Evolutionary conservation across 2,113 vertebrate species (phyloP).

Genomic region (Osmerus eperlanus): DNA sequence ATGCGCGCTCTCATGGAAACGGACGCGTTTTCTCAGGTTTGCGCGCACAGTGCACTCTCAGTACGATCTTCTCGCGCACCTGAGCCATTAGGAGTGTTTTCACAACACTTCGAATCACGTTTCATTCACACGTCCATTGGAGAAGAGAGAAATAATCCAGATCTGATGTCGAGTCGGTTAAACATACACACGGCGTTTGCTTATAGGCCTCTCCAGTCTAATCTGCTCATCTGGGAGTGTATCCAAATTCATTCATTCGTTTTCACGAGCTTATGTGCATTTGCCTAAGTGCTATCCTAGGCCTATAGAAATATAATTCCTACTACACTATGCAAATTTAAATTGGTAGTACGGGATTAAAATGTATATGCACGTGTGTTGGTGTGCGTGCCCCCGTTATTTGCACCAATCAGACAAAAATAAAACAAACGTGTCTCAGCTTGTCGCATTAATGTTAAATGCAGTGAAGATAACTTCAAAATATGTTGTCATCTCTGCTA

Average conservation of each 20-base stretch:
- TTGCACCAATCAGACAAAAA: not conserved
- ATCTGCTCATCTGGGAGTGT: too few relatives aligned
- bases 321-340: too few relatives aligned
- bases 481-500: conserved; percentile 14
- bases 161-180: too few relatives aligned
- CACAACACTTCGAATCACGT: conserved; percentile 38
- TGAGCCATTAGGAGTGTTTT: conserved; percentile 47
- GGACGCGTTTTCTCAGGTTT: conserved; percentile 15
- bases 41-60: conserved; percentile 8
- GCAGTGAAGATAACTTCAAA: conserved; percentile 13
- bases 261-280: too few relatives aligned
- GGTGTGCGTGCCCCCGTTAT: too few relatives aligned
- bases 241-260: too few relatives aligned
- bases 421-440: not conserved
- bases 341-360: too few relatives aligned
- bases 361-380: too few relatives aligned
- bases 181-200: too few relatives aligned
- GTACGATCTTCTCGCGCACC: conserved; percentile 40
- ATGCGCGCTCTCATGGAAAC: conserved; percentile 16
- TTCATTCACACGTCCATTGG: conserved; percentile 25
- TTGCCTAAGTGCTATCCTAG: too few relatives aligned
- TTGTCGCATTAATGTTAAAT: conserved; percentile 55
- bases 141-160: not conserved
- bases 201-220: too few relatives aligned
- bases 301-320: too few relatives aligned